Evolutionary conservation across 2,113 vertebrate species (phyloP).

Genomic region (Myanophis thanlyinensis): DNA sequence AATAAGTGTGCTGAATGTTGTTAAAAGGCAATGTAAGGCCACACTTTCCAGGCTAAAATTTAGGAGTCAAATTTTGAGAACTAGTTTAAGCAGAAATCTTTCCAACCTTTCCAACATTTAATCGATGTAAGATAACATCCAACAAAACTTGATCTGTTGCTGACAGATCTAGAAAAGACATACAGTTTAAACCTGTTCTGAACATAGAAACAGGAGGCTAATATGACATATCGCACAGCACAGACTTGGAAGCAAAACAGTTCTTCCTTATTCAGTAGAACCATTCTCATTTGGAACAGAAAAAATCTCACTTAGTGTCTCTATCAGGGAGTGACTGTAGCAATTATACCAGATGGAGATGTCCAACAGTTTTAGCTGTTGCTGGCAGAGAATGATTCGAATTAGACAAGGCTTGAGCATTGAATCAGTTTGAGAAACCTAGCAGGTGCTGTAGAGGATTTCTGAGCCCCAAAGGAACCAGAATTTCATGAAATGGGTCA

Average conservation of each 20-base stretch:
- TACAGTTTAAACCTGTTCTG: not conserved
- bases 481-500: not conserved
- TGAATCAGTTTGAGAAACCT: not conserved
- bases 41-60: not conserved
- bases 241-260: not conserved
- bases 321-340: not conserved
- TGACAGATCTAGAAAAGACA: not conserved
- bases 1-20: not conserved
- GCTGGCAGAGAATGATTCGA: not conserved
- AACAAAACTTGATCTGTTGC: not conserved
- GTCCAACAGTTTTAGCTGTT: not conserved
- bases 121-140: not conserved
- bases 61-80: not conserved
- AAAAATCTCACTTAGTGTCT: not conserved
- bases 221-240: not conserved
- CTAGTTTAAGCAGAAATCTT: not conserved
- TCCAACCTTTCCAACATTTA: not conserved
- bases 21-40: not conserved
- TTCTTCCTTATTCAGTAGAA: not conserved
- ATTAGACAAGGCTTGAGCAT: not conserved
- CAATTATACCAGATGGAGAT: not conserved
- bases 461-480: not conserved
- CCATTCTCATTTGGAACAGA: not conserved
- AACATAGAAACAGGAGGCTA: not conserved
- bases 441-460: not conserved